phyloP scores from a whole-genome alignment of 2,113 vertebrate species.

The Pluvialis apricaria region DNA sequence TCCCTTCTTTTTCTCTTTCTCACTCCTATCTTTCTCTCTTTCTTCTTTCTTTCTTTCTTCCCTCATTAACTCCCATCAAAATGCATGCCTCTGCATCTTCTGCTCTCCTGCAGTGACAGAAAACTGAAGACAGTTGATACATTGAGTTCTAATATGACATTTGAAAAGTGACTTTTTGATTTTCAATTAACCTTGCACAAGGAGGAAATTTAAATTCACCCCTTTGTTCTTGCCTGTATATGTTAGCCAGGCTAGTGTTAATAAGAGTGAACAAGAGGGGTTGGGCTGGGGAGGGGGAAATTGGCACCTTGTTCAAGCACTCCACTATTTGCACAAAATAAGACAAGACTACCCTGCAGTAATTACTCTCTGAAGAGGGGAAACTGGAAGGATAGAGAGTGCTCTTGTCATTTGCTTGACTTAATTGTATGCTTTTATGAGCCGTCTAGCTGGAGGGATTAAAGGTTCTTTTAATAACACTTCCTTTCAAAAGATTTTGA shows the following conservation, averaged over 20 bases:
- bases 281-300: not conserved
- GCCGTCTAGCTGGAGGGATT: constrained; percentile 73
- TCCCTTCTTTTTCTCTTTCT: fast-evolving
- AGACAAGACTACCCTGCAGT: constrained; percentile 61
- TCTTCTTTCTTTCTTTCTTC: not conserved
- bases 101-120: constrained; percentile 17
- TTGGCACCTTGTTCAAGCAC: not conserved
- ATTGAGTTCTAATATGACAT: constrained; percentile 67
- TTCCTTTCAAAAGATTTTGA: constrained; percentile 73
- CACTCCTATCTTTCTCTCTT: too few species aligned
- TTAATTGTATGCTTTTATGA: constrained; percentile 80
- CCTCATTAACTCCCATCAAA: not conserved
- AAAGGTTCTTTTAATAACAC: constrained; percentile 81
- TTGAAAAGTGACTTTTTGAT: constrained; percentile 74
- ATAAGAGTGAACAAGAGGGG: not conserved
- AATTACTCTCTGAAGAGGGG: constrained; percentile 73
- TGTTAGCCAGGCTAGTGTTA: constrained; percentile 19
- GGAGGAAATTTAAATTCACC: constrained; percentile 67
- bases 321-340: constrained; percentile 50
- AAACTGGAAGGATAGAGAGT: constrained; percentile 72
- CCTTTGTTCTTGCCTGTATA: constrained; percentile 62
- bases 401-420: constrained; percentile 76
- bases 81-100: not conserved
- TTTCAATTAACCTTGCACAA: constrained; percentile 77
- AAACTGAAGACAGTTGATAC: constrained; percentile 70